Conservation (phyloP, 2,888 invertebrate species). For the Danaus chrysippus region DNA sequence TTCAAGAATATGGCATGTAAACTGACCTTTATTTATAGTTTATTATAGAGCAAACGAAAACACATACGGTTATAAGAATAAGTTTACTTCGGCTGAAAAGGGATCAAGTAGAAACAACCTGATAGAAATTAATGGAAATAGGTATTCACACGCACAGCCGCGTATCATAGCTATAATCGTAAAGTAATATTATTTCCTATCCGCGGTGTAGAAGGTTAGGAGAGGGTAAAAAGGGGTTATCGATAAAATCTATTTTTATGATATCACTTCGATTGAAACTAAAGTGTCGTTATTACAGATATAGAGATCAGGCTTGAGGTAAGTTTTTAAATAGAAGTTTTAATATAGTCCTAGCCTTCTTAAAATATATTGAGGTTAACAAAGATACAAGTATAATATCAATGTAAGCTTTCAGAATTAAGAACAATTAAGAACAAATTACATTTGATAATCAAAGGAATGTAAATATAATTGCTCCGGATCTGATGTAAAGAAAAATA, state of each 20-base stretch:
- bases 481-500: too few species aligned
- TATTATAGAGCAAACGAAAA: too few species aligned
- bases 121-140: neutral
- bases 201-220: conserved; percentile 3
- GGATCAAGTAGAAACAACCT: neutral
- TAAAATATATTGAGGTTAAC: too few species aligned
- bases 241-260: conserved; percentile 25
- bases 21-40: too few species aligned
- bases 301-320: neutral
- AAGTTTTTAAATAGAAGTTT: neutral
- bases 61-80: too few species aligned
- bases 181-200: conserved; percentile 5
- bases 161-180: neutral
- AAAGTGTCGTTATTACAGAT: conserved; percentile 4
- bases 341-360: neutral
- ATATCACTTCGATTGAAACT: conserved; percentile 20
- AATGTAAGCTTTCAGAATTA: too few species aligned
- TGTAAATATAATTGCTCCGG: too few species aligned
- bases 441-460: too few species aligned
- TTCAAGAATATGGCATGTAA: too few species aligned
- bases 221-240: conserved; percentile 20
- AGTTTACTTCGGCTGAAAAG: too few species aligned
- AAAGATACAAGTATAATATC: too few species aligned
- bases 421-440: too few species aligned
- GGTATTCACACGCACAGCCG: neutral